Base-by-base conservation (phyloP, 2,797 vertebrate genomes). In the Mus spretus region DNA sequence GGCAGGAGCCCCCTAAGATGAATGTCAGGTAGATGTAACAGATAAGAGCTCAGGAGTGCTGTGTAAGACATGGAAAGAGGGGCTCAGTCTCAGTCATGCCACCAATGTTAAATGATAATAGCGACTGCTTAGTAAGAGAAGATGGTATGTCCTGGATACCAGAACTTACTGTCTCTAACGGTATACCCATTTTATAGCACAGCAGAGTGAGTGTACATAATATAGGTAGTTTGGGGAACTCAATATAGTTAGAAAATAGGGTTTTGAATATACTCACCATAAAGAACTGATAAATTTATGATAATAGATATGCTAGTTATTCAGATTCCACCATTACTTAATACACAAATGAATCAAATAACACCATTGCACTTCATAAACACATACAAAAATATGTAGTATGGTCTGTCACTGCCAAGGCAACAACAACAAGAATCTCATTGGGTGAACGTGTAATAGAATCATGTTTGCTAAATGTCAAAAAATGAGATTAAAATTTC, bases 401-500 rank as follows among this genome's bases (percentile, higher is more conserved):
- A 93, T 97, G 65, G 14, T 88, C 80, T 85, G 22, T 26, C 5
- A 4, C 50, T 84, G 13, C 7, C 63, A 63, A 91, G 28, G 24
- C 53, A 92, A 28, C 1, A 95, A 67, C 65, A 15, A 34, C 63
- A 93, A 50, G 34, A 47, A 59, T 96, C 94, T 78, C 63, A n/a
- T 61, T 78, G 44, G 4, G 22, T 90, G 28, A 87, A 74, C 55
- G 72, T 40, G 59, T 78, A 86, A 50, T 87, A 13, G 80, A 55
- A 94, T 88, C 40, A 91, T 74, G 47, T 82, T 92, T 87, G 63
- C 89, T 67, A 72, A 84, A 65, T 80, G 55, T 63, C 77, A 90
- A 63, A 93, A 93, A 90, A 94, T 40, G 37, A 34, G 47, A 92
- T 31, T 83, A 44, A 92, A 89, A 80, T 89, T 90, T 28, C 59